Evolutionary conservation across 2,888 invertebrate genomes (phyloP), one percentile per base, ranked within the genome.

Genomic region (Noctua janthina): DNA sequence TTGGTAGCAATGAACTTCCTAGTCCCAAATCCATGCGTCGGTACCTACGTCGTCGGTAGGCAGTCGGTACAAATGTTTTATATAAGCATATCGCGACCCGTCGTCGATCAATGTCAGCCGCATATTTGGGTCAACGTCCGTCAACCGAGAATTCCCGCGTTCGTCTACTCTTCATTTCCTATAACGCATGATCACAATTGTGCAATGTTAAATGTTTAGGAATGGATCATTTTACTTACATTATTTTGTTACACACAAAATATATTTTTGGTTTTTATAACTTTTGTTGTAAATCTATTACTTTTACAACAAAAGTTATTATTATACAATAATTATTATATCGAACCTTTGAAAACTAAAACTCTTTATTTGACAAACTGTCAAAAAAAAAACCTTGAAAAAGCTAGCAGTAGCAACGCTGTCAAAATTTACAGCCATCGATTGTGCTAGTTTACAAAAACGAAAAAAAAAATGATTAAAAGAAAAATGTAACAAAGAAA

Each of bases 41-140:
- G 88, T 87, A 81, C 81, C 67, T 68, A 66, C 82, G 84, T 81
- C 85, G 88, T 76, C 79, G 78, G 82, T 83, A 83, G 84, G 80
- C 83, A 88, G 86, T 87, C 83, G 87, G 91, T 90, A 93, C 93
- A 92, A 92, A 94, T 95, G 94, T 93, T 94, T 94, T 94, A 93
- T 95, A 93, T 92, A 92, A 92, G 93, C 94, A 94, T 95, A 95
- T 94, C 93, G 94, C 93, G 94, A 92, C 92, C 93, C 93, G 93
- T 95, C 96, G 95, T 96, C 96, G 96, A 96, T 96, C 96, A 96
- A 96, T 96, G 96, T 96, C 96, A 96, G 94, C 95, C 95, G 94
- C 95, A 96, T 96, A 96, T 96, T 95, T 96, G 92, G 96, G 96
- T 96, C 96, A 96, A 95, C 96, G 96, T 93, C 96, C 95, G 95